Conservation (phyloP, 1,140 invertebrate species). For the Neodiprion pinetum region DNA sequence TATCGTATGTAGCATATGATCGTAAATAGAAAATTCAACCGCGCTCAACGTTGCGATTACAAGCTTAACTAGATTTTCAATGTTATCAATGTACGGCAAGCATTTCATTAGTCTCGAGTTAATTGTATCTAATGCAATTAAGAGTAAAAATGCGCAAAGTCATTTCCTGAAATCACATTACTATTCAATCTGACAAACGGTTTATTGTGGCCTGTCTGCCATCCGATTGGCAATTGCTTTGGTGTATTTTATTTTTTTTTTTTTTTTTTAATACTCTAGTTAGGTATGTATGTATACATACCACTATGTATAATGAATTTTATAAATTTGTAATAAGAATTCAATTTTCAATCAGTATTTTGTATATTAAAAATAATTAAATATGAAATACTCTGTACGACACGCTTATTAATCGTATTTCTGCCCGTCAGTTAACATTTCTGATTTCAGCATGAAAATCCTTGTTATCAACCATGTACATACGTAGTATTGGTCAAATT, state of each 20-base stretch:
- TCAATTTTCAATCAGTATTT: neutral
- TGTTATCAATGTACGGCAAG: no score
- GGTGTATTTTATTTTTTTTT: neutral
- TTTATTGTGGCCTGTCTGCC: slow-evolving; percentile 20
- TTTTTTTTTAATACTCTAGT: slow-evolving; percentile 13
- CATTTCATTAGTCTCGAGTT: no score
- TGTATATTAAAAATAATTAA: neutral
- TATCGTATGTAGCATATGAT: slow-evolving; percentile 40
- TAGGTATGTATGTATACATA: no score
- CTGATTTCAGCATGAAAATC: neutral
- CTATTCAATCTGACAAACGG: slow-evolving; percentile 19
- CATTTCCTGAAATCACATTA: slow-evolving; percentile 23
- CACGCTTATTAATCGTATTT: neutral
- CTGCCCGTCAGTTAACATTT: neutral
- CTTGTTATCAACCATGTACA: no score
- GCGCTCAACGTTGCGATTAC: neutral
- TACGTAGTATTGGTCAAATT: neutral
- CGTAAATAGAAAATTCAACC: slow-evolving; percentile 27
- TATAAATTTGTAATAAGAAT: neutral
- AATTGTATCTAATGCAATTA: neutral
- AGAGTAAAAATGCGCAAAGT: slow-evolving; percentile 33
- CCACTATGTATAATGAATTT: no score
- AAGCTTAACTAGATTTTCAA: neutral
- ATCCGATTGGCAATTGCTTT: slow-evolving; percentile 9
- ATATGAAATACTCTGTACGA: neutral